phyloP scores from a whole-genome alignment of 2,797 vertebrate species.

The Chromobotia macracanthus region DNA sequence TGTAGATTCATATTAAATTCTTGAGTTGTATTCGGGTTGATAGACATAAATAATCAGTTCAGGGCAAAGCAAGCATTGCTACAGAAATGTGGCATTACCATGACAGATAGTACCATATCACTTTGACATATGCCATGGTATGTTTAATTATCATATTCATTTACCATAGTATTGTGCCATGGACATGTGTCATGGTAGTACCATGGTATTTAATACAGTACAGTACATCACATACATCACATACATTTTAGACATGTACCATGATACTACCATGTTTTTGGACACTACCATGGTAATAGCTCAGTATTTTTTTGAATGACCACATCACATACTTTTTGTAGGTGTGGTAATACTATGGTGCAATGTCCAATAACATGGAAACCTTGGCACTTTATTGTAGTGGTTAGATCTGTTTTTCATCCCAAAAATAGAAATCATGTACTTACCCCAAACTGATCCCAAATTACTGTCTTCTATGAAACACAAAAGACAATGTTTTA shows the following conservation, averaged over 20 bases:
- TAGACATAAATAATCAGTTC: not conserved
- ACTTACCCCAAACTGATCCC: not conserved
- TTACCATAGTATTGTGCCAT: not conserved
- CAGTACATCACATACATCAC: not conserved
- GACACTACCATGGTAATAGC: too few species aligned
- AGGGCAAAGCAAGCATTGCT: not conserved
- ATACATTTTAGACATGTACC: not conserved
- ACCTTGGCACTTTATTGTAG: too few species aligned
- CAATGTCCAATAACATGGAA: not conserved
- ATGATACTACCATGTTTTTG: too few species aligned
- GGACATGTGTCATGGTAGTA: not conserved
- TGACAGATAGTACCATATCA: not conserved
- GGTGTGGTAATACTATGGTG: not conserved
- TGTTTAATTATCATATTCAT: not conserved
- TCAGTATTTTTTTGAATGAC: too few species aligned
- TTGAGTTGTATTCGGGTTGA: constrained; percentile 20
- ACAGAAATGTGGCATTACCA: not conserved
- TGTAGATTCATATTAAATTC: constrained; percentile 6
- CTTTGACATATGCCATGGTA: not conserved
- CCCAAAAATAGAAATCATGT: not conserved
- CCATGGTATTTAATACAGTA: not conserved
- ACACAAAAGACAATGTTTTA: not conserved
- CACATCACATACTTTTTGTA: not conserved
- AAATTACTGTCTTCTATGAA: not conserved
- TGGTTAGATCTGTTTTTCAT: not conserved